A percentile compares a stretch with the other conserved stretches of the same genome.
Conservation (phyloP, 2,888 invertebrate genomes). For the Metacarcinus magister region DNA sequence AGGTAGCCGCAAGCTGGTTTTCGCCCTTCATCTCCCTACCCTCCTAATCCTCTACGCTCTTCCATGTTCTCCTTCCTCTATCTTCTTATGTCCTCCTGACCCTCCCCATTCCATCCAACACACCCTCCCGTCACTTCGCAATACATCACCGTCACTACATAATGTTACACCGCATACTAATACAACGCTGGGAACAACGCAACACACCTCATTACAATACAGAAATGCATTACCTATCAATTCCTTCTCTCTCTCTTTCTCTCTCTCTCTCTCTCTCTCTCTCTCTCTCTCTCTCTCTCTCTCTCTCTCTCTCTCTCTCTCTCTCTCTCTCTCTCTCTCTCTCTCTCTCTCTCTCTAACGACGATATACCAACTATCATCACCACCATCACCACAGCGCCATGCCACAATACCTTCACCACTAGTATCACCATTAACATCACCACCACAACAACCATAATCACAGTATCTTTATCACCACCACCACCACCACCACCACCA, state of each 20-base stretch:
- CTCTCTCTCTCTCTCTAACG: background rate
- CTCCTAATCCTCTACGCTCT: background rate
- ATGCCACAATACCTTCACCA: too few species aligned
- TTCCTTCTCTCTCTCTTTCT: background rate
- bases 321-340: background rate
- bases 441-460: too few species aligned
- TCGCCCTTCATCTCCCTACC: too few species aligned
- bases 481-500: too few species aligned
- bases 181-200: background rate
- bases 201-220: background rate
- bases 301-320: too few species aligned
- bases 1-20: background rate
- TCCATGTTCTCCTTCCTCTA: background rate
- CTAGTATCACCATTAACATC: too few species aligned
- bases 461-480: too few species aligned
- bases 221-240: too few species aligned
- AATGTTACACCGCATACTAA: background rate
- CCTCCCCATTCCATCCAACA: background rate
- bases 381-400: too few species aligned
- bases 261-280: constrained; percentile 2
- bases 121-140: background rate
- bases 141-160: background rate
- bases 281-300: constrained; percentile 2
- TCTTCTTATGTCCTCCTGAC: too few species aligned
- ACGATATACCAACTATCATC: too few species aligned